phyloP scores from a whole-genome alignment of 2,797 vertebrate species.

The Petrocephalus sullivani region DNA sequence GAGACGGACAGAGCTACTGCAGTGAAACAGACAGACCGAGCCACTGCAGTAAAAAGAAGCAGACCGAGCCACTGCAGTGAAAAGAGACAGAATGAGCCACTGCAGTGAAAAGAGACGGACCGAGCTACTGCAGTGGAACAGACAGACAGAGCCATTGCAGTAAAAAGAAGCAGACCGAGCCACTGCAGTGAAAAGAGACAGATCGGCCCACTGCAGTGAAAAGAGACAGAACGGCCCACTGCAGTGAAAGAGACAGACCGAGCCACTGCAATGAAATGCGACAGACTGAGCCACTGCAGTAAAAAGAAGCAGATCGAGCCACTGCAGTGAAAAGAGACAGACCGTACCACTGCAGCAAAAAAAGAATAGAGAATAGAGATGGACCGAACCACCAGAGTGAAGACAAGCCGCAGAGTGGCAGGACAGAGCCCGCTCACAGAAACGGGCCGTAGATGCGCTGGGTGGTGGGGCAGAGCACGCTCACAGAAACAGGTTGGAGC shows the following conservation, averaged over 20 bases:
- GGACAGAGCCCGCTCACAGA: not conserved
- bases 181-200: no score
- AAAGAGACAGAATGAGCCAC: not conserved
- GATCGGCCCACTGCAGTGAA: not conserved
- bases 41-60: not conserved
- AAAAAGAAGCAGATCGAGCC: not conserved
- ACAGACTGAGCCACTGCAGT: not conserved
- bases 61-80: no score
- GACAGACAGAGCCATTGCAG: not conserved
- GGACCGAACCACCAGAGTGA: not conserved
- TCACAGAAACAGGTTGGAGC: not conserved
- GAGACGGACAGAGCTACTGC: not conserved
- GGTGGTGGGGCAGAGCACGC: not conserved
- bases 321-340: not conserved
- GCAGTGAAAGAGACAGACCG: not conserved
- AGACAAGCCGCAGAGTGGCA: not conserved
- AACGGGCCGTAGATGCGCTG: not conserved
- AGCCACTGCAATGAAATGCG: not conserved
- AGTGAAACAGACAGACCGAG: not conserved
- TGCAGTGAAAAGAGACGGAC: not conserved
- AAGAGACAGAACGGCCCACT: not conserved
- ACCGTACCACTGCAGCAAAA: not conserved
- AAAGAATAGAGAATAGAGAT: not conserved
- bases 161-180: no score
- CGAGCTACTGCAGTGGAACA: not conserved